These are phyloP conservation scores for Porites australiensis DNA, from an alignment of 64 coral and sea anemone species.

Conservation along the genomic window DNA sequence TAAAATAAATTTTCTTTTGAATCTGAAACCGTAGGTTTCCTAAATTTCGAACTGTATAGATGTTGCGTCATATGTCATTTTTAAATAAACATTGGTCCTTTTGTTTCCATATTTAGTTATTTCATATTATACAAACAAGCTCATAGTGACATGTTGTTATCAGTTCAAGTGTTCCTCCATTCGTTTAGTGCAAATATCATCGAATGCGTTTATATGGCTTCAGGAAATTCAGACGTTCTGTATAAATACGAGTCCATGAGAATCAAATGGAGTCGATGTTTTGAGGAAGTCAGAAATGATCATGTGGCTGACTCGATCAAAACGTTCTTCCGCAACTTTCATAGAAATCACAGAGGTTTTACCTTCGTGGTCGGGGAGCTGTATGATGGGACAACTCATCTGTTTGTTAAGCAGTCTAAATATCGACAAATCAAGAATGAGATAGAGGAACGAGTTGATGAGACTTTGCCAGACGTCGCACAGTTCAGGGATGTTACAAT, in stretches of 20 bases:
- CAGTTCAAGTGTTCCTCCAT: too few relatives aligned
- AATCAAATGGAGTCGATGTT: background rate
- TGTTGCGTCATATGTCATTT: too few relatives aligned
- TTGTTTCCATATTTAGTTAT: too few relatives aligned
- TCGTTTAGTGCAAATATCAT: too few relatives aligned
- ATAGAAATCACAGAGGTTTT: constrained; percentile 16
- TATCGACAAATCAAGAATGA: constrained; percentile 8
- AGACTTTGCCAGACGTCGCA: background rate
- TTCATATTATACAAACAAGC: too few relatives aligned
- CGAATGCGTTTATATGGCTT: background rate
- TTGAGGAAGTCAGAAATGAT: background rate
- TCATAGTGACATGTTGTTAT: too few relatives aligned
- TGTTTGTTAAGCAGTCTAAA: background rate
- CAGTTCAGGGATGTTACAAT: background rate
- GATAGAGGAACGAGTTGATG: background rate
- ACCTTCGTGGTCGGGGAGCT: constrained; percentile 12
- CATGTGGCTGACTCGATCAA: background rate
- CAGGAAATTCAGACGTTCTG: background rate
- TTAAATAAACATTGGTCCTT: too few relatives aligned
- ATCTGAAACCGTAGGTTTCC: too few relatives aligned
- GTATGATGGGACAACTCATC: constrained; percentile 15
- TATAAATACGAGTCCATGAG: constrained; percentile 27
- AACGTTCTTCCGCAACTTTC: background rate
- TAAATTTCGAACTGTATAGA: too few relatives aligned
- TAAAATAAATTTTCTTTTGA: too few relatives aligned